phyloP scores from a whole-genome alignment of 2,113 vertebrate genomes.

The Cebidichthys violaceus region DNA sequence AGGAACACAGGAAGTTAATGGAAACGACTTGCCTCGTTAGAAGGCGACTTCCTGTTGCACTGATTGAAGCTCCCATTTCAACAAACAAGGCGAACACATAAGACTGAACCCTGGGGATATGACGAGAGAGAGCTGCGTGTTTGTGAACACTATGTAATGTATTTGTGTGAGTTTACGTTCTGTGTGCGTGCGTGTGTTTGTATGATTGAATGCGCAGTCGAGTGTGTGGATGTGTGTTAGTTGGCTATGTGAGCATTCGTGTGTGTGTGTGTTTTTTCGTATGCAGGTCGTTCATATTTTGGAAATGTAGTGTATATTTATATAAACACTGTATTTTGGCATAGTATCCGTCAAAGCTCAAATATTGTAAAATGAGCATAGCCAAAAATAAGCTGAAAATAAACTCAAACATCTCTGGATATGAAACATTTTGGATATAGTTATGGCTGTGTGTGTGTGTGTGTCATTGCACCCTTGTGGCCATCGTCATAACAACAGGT shows the following conservation, averaged over 20 bases:
- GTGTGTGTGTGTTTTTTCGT: neutral
- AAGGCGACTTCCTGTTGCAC: constrained; percentile 73
- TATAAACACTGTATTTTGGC: constrained; percentile 4
- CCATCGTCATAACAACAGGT: constrained; percentile 8
- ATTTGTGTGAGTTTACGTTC: constrained; percentile 7
- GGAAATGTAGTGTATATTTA: neutral
- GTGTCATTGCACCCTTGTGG: constrained; percentile 1
- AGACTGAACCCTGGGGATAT: constrained; percentile 54
- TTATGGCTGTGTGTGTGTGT: neutral
- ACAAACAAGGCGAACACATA: constrained; percentile 58
- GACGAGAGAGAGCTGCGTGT: constrained; percentile 17
- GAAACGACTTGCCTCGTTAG: constrained; percentile 78
- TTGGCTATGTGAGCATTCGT: neutral
- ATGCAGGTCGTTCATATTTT: neutral
- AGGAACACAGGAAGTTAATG: constrained; percentile 85
- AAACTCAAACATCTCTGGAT: constrained; percentile 21
- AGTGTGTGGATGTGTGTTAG: neutral
- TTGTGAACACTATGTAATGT: constrained; percentile 25
- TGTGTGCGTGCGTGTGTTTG: neutral
- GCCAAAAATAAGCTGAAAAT: constrained; percentile 23
- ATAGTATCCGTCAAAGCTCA: constrained; percentile 13
- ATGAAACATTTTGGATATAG: constrained; percentile 30
- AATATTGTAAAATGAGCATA: neutral
- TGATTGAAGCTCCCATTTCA: constrained; percentile 76
- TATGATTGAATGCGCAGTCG: neutral